phyloP scores from a whole-genome alignment of 2,888 invertebrate genomes.

The Eueremaeus valkanovi region DNA sequence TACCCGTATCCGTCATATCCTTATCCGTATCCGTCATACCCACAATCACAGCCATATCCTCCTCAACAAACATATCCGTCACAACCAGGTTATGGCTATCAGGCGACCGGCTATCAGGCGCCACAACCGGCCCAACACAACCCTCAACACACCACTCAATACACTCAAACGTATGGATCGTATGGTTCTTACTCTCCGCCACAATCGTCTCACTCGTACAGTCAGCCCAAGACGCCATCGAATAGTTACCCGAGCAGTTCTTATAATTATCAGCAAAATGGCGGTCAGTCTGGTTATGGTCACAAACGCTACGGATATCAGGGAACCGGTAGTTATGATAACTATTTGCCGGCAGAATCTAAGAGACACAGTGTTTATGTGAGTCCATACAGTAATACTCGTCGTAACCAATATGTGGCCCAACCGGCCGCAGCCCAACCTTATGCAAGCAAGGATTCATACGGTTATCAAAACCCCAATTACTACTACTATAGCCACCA shows the following conservation, averaged over 20 bases:
- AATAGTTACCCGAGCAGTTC: neutral
- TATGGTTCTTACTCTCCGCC: neutral
- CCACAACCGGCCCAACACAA: neutral
- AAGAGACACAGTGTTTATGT: neutral
- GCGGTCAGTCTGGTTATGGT: neutral
- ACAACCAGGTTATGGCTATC: constrained; percentile 14
- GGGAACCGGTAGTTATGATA: neutral
- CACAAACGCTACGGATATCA: neutral
- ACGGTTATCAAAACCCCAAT: neutral
- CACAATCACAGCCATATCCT: neutral
- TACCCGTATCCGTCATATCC: constrained; percentile 38
- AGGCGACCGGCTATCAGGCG: neutral
- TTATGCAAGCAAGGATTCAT: neutral
- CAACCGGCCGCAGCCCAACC: neutral
- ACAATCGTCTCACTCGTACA: neutral
- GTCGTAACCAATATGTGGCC: neutral
- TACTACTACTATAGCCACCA: constrained; percentile 18
- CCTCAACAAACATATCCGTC: neutral
- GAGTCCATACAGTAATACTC: neutral
- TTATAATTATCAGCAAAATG: no score
- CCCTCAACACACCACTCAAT: neutral
- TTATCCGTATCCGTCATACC: constrained; percentile 16
- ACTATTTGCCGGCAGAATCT: no score
- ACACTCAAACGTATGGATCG: constrained; percentile 1
- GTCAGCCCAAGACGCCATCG: no score